phyloP scores from a whole-genome alignment of 1,140 invertebrate species.

The Zaprionus nigranus region DNA sequence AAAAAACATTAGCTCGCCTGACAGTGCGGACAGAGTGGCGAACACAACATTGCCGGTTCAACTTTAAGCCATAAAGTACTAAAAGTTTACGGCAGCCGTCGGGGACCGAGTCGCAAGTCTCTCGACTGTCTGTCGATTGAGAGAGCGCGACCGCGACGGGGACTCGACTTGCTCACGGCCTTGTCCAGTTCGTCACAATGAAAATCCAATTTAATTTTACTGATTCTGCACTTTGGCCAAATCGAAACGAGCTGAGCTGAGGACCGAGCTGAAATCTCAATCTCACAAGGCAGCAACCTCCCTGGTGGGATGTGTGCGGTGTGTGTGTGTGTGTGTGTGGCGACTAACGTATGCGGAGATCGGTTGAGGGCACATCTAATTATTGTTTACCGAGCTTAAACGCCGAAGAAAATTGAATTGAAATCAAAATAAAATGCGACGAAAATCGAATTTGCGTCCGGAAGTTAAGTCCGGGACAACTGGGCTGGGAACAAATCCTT shows the following conservation, averaged over 20 bases:
- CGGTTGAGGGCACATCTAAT: conserved; percentile 66
- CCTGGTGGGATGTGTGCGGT: conserved; percentile 25
- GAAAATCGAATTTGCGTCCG: conserved; percentile 77
- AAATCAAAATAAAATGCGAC: conserved; percentile 72
- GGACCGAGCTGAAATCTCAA: conserved; percentile 32
- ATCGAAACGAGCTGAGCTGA: conserved; percentile 63
- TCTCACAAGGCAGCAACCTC: conserved; percentile 50
- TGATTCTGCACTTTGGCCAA: conserved; percentile 78
- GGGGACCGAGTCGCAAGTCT: conserved; percentile 3
- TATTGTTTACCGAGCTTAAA: conserved; percentile 79
- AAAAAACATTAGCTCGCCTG: conserved; percentile 72
- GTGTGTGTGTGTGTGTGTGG: background rate
- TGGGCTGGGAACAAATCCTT: conserved; percentile 60
- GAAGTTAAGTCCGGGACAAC: conserved; percentile 52
- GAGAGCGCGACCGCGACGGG: conserved; percentile 42
- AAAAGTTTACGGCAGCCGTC: conserved; percentile 48
- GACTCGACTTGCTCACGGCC: conserved; percentile 40
- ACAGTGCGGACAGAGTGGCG: conserved; percentile 30
- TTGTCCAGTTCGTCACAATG: conserved; percentile 79
- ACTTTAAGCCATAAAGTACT: conserved; percentile 52
- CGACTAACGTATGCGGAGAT: conserved; percentile 22
- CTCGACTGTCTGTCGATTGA: conserved; percentile 30
- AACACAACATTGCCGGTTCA: conserved; percentile 29
- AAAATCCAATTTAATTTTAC: conserved; percentile 82
- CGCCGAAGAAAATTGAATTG: conserved; percentile 77